A percentile compares a stretch with the other conserved stretches of the same genome.
These are phyloP conservation scores for Zhengitettix transpicula DNA, from an alignment of 2,888 invertebrate genomes.

Conservation along the genomic window DNA sequence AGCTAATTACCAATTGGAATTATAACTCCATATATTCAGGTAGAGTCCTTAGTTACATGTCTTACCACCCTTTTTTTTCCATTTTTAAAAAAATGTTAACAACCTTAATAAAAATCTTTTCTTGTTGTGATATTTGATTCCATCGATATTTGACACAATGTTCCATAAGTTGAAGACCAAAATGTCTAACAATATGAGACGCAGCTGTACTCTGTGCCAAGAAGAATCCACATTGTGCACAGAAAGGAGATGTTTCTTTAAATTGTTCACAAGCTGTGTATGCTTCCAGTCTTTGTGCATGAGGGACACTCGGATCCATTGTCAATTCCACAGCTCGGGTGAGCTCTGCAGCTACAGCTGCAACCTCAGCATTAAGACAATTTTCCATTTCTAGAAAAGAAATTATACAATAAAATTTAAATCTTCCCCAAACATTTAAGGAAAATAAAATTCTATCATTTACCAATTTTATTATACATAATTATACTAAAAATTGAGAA, in stretches of 20 bases:
- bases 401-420: too few relatives aligned
- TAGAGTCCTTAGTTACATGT: too few relatives aligned
- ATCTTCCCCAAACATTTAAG: too few relatives aligned
- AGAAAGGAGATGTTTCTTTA: slow-evolving; percentile 71
- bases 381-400: not conserved
- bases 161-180: slow-evolving; percentile 85
- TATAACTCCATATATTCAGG: too few relatives aligned
- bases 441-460: too few relatives aligned
- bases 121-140: slow-evolving; percentile 73
- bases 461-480: too few relatives aligned
- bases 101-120: slow-evolving; percentile 78
- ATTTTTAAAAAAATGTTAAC: not conserved
- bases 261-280: slow-evolving; percentile 42
- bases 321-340: slow-evolving; percentile 68
- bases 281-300: slow-evolving; percentile 60
- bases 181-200: slow-evolving; percentile 68
- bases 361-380: slow-evolving; percentile 1
- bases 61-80: too few relatives aligned
- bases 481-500: too few relatives aligned
- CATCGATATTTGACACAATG: slow-evolving; percentile 85
- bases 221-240: slow-evolving; percentile 72
- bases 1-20: too few relatives aligned
- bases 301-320: slow-evolving; percentile 60
- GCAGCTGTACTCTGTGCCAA: slow-evolving; percentile 58
- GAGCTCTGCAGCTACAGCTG: slow-evolving; percentile 48